Base-by-base conservation (phyloP, 2,797 vertebrate species). In the Pitangus sulphuratus region DNA sequence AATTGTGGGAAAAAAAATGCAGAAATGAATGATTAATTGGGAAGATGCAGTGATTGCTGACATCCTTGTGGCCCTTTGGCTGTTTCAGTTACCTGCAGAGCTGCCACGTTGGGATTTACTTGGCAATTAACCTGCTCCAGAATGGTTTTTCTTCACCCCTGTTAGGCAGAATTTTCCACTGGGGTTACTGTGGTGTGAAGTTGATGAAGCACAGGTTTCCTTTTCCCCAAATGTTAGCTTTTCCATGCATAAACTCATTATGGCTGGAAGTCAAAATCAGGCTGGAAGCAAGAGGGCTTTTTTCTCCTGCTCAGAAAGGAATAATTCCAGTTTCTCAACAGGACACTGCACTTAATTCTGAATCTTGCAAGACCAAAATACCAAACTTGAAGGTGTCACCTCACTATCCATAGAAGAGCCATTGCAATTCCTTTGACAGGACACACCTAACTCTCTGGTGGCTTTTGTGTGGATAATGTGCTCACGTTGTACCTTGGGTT, bases 181-280 rank as follows among this genome's bases (percentile, higher is more conserved):
- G 33, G 64, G 79, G 62, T 92, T 95, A 68, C 87, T 85, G 84
- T 39, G 33, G 48, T 91, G 85, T 92, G 93, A 95, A 95, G 94
- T 54, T 93, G 93, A 92, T 89, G 71, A 84, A 93, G 77, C 80
- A 68, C 87, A 84, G 77, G 69, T 77, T 93, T 87, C 47, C 79
- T 96, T 82, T 86, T 72, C 77, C 47, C 81, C 84, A 95, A 68
- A 92, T 89, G 93, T 92, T 88, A 88, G 84, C 91, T 95, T 84
- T 95, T 84, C 91, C 85, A 51, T 91, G 82, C 84, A 92, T 89
- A 94, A 96, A 83, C 84, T 95, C 72, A 65, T 93, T 91, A 93
- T 18, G 58, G 42, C 90, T 92, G 56, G 12, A 91, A 93, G 54
- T 93, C 76, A 90, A 72, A 91, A 58, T 56, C 33, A 18, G 47